Conservation (phyloP, 2,113 vertebrate species). For the Ctenomys sociabilis region DNA sequence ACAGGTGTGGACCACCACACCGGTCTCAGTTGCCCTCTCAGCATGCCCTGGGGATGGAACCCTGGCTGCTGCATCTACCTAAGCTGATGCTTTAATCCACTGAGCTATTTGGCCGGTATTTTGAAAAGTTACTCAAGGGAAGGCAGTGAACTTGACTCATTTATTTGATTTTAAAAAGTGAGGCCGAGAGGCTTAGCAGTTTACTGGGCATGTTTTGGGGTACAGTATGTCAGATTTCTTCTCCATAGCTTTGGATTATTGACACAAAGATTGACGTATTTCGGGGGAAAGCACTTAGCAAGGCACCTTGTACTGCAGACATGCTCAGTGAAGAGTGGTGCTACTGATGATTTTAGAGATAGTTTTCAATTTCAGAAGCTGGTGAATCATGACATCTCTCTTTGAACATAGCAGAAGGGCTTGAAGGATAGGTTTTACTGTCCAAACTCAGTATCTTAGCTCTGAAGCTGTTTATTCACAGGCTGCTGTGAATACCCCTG, state of each 20-base stretch:
- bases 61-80: no score
- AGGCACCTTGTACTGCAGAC: not conserved
- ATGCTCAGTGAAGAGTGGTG: not conserved
- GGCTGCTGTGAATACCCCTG: not conserved
- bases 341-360: not conserved
- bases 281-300: not conserved
- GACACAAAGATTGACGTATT: not conserved
- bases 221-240: not conserved
- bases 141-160: not conserved
- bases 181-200: not conserved
- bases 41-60: no score
- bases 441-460: slow-evolving; percentile 19
- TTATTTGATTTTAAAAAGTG: not conserved
- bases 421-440: slow-evolving; percentile 52
- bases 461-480: slow-evolving; percentile 55
- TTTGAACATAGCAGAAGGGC: slow-evolving; percentile 62
- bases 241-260: not conserved
- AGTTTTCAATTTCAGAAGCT: slow-evolving; percentile 61
- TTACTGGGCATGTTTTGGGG: not conserved
- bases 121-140: not conserved
- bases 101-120: not conserved
- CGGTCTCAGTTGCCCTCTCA: no score
- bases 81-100: no score
- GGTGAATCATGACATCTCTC: slow-evolving; percentile 40
- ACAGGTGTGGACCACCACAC: no score